A percentile compares a stretch with the other conserved stretches of the same genome.
Evolutionary conservation across 1,140 invertebrate genomes (phyloP).

Genomic region (Metopolophium dirhodum): DNA sequence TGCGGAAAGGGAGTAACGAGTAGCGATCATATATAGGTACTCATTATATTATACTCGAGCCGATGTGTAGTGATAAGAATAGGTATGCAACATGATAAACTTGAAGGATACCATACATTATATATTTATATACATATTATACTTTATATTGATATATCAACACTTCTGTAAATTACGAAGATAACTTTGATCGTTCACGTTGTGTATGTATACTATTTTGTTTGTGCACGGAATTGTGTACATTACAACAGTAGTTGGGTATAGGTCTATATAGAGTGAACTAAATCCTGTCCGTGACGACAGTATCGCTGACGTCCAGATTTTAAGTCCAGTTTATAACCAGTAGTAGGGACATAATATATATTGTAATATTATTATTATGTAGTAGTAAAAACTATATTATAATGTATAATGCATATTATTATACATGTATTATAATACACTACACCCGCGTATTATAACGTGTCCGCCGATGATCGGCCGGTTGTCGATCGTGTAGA

Average conservation of each 20-base stretch:
- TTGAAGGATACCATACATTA: not conserved
- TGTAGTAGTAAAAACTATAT: not conserved
- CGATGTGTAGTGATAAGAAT: not conserved
- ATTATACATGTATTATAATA: not conserved
- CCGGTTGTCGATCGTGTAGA: slow-evolving; percentile 5
- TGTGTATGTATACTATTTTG: not conserved
- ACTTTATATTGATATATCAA: not conserved
- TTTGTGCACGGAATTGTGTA: too few species aligned
- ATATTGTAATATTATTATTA: not conserved
- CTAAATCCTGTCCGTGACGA: not conserved
- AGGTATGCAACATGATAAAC: not conserved
- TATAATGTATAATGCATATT: not conserved
- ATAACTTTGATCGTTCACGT: not conserved
- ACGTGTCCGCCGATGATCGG: not conserved
- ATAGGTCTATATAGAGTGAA: not conserved
- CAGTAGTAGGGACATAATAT: not conserved
- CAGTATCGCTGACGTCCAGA: not conserved
- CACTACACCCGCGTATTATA: not conserved
- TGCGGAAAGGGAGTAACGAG: too few species aligned
- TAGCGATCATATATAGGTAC: not conserved
- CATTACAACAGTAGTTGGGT: not conserved
- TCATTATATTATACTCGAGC: not conserved
- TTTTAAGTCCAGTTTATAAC: not conserved
- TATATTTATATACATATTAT: too few species aligned
- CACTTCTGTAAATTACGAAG: not conserved